Conservation (phyloP, 2,888 invertebrate species). For the Ectemnius continuus region DNA sequence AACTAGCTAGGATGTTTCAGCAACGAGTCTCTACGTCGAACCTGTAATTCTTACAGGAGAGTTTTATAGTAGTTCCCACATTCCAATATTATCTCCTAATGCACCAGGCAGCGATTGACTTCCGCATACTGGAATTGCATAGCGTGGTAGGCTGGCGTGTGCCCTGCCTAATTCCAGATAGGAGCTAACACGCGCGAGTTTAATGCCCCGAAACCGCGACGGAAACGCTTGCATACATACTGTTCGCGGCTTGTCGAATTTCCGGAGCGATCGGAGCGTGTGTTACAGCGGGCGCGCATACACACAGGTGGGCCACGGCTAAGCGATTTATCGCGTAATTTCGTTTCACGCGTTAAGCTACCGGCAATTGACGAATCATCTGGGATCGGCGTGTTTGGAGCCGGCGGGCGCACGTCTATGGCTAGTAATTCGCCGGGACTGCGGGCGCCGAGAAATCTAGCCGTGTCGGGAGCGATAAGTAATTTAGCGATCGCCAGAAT, state of each 20-base stretch:
- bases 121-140: constrained; percentile 15
- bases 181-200: constrained; percentile 25
- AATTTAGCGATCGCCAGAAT: constrained; percentile 61
- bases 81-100: no score
- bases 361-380: constrained; percentile 1
- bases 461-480: constrained; percentile 52
- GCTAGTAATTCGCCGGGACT: no score
- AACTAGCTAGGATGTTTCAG: no score
- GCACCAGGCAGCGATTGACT: no score
- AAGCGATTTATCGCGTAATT: constrained; percentile 29
- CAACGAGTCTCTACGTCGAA: no score
- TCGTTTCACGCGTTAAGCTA: not conserved
- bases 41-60: no score
- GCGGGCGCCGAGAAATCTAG: not conserved
- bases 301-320: not conserved
- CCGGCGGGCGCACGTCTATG: no score
- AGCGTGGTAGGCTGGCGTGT: not conserved
- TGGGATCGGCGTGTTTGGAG: not conserved
- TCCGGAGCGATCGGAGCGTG: constrained; percentile 21
- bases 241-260: constrained; percentile 18
- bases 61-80: no score
- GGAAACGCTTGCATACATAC: constrained; percentile 32
- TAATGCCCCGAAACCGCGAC: constrained; percentile 23
- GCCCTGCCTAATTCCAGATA: no score
- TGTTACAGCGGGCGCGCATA: constrained; percentile 14